phyloP scores from a whole-genome alignment of 2,113 vertebrate genomes.

The Picathartes gymnocephalus region DNA sequence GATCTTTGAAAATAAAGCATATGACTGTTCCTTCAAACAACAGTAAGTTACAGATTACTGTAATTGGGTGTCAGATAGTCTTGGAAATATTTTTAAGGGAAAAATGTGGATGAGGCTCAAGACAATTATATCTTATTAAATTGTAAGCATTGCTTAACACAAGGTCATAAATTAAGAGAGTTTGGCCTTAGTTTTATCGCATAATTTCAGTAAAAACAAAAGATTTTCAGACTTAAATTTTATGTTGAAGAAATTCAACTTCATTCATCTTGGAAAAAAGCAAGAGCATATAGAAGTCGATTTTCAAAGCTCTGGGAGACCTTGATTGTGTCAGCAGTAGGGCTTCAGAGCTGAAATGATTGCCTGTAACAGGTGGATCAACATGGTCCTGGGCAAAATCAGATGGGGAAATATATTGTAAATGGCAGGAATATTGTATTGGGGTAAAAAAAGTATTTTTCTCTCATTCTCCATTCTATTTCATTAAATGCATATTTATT shows the following conservation, averaged over 20 bases:
- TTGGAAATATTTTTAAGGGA: background rate
- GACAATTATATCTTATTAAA: background rate
- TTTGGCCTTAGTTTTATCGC: background rate
- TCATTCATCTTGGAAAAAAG: background rate
- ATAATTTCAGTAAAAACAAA: background rate
- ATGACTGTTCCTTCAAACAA: background rate
- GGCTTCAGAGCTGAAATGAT: background rate
- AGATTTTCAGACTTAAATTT: background rate
- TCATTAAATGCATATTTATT: background rate
- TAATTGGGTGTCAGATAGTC: background rate
- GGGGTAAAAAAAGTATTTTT: background rate
- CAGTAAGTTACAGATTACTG: background rate
- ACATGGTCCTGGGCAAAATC: background rate
- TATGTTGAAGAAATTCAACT: background rate
- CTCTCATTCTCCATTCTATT: background rate
- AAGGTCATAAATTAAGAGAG: background rate
- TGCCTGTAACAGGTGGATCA: background rate
- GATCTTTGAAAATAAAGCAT: background rate
- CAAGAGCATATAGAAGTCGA: background rate
- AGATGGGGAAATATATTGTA: background rate
- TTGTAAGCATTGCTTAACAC: background rate
- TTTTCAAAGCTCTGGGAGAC: background rate
- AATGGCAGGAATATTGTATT: background rate
- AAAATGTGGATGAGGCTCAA: background rate
- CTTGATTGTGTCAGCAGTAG: background rate